A percentile compares a stretch with the other conserved stretches of the same genome.
Evolutionary conservation across 2,797 vertebrate genomes (phyloP).

Genomic region (Australoheros facetus): DNA sequence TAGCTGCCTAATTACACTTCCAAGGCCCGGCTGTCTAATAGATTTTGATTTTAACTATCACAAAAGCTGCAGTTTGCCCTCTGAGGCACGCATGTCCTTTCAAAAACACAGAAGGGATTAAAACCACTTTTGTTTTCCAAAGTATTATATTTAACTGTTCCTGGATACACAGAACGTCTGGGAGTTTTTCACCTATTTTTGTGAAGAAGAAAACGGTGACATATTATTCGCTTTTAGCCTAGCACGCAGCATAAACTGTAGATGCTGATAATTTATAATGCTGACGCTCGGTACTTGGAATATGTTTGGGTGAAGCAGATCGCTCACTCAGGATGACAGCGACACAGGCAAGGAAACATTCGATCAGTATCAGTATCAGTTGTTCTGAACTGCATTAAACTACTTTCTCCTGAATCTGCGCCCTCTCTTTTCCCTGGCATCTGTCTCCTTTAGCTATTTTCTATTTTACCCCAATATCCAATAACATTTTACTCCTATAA

Average conservation of each 20-base stretch:
- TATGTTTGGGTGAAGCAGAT: neutral
- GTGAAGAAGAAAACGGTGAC: conserved; percentile 4
- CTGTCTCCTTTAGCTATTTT: conserved; percentile 18
- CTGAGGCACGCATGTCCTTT: conserved; percentile 51
- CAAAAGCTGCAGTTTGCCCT: conserved; percentile 61
- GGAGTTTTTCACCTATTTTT: conserved; percentile 7
- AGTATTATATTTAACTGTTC: conserved; percentile 40
- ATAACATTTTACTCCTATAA: conserved; percentile 14
- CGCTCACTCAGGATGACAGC: neutral
- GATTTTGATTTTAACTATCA: conserved; percentile 57
- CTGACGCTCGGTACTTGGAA: neutral
- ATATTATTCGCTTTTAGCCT: conserved; percentile 11
- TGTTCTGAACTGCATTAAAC: conserved; percentile 39
- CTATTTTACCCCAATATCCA: neutral
- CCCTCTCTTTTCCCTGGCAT: conserved; percentile 10
- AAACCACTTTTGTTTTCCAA: conserved; percentile 46
- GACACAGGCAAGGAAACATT: conserved; percentile 35
- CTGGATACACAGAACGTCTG: neutral
- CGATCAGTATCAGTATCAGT: conserved; percentile 44
- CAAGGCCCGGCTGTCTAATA: conserved; percentile 50
- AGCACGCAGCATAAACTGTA: neutral
- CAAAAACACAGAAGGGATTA: conserved; percentile 44
- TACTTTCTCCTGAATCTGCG: neutral
- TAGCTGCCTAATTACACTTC: conserved; percentile 71
- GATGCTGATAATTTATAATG: neutral